Base-by-base conservation (phyloP, 92 coral and sea anemone genomes). In the Zoanthus solanderi region DNA sequence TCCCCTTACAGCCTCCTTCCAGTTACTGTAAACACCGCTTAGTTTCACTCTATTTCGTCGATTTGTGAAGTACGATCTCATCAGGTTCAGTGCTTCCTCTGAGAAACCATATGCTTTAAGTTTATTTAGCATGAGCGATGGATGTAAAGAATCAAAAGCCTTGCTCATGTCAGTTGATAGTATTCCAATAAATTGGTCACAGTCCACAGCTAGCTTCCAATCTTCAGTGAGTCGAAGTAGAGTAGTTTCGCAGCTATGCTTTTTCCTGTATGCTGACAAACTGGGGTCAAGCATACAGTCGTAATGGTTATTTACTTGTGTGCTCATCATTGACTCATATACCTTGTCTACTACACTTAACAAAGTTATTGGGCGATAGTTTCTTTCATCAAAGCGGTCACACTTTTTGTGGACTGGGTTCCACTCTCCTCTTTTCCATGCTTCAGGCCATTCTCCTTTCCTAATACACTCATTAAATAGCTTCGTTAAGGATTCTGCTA, bases 391-490 rank as follows among this genome's bases (percentile, higher is more conserved):
- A 48, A 80, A 67, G 78, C 87, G 79, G 57, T 90, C 90, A 46
- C 80, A 90, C 86, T 87, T 90, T 85, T 90, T 90, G 84, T 86
- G 76, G 69, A 87, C 78, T 28, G 93, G 93, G 54, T 50, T 79
- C 95, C 93, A 92, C 72, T 92, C 93, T 76, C 95, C 93, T 82
- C 76, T 89, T 67, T 92, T 90, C 95, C 95, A 92, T 54, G 76
- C 90, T 30, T 72, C 87, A 30, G 87, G 86, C 57, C 87, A 87
- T 86, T 66, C 66, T 42, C 56, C 56, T 52, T 52, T 52, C 56
- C 56, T 52, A 52, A 87, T 87, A 12, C 75, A 10, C 85, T 76
- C 71, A 75, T 79, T 90, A 53, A 52, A 90, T 15, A 86, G 52
- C 52, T 72, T 83, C 23, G 92, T 86, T 74, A 86, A 79, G 66